Percentiles rank a stretch among this genome's conserved stretches.
These are phyloP conservation scores for Porphyrio hochstetteri DNA, from an alignment of 2,113 vertebrate genomes.

Conservation along the genomic window DNA sequence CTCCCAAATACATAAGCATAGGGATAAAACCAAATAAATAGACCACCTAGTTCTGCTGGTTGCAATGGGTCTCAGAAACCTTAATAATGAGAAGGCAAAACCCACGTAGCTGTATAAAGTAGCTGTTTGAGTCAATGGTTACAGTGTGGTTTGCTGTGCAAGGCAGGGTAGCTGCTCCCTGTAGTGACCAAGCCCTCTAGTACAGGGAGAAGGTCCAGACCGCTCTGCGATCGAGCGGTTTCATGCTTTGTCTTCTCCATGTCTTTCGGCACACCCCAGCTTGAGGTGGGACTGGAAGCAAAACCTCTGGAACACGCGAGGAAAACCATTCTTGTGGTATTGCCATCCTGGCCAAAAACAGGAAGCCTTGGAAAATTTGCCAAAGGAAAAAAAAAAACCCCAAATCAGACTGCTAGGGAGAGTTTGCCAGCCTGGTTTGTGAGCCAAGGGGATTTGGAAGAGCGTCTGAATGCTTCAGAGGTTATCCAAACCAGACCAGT, in stretches of 20 bases:
- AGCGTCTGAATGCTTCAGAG: constrained; percentile 12
- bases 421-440: constrained; percentile 1
- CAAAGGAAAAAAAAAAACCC: neutral
- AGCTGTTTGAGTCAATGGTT: neutral
- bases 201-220: neutral
- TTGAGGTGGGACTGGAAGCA: constrained; percentile 38
- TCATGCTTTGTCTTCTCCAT: neutral
- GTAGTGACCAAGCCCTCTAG: neutral
- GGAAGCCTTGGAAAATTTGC: constrained; percentile 3
- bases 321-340: constrained; percentile 63
- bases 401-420: neutral
- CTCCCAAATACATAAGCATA: too few relatives aligned
- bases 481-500: constrained; percentile 45
- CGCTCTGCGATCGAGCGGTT: neutral
- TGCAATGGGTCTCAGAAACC: neutral
- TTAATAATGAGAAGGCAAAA: neutral
- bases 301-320: constrained; percentile 28
- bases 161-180: neutral
- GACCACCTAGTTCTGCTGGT: neutral
- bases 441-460: constrained; percentile 47
- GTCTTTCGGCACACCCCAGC: neutral
- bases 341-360: constrained; percentile 20
- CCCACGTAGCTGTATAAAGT: neutral
- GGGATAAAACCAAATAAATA: neutral
- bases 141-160: neutral